phyloP scores from a whole-genome alignment of 2,797 vertebrate genomes.

The Mus spretus region DNA sequence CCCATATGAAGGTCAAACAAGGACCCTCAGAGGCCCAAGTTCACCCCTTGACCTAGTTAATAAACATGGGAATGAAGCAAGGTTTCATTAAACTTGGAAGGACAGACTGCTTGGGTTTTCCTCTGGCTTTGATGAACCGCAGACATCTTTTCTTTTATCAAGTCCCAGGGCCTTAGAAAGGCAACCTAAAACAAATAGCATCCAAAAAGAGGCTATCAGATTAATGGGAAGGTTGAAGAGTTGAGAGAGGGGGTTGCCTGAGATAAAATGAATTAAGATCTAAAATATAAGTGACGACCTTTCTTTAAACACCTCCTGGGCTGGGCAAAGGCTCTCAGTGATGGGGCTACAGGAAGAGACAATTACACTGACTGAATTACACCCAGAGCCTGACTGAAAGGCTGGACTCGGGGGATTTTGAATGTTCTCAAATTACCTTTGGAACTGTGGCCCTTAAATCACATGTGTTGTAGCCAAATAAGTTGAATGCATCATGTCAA shows the following conservation, averaged over 20 bases:
- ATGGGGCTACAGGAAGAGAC: constrained; percentile 30
- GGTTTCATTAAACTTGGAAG: constrained; percentile 51
- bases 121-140: constrained; percentile 75
- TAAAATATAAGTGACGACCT: constrained; percentile 49
- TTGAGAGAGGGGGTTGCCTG: constrained; percentile 47
- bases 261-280: constrained; percentile 75
- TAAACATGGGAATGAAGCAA: constrained; percentile 47
- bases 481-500: background rate
- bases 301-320: constrained; percentile 55
- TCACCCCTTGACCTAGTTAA: constrained; percentile 59
- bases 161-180: constrained; percentile 59
- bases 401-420: constrained; percentile 64
- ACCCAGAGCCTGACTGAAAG: constrained; percentile 28
- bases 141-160: constrained; percentile 77
- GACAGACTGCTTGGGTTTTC: constrained; percentile 53
- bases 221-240: constrained; percentile 73
- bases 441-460: constrained; percentile 24
- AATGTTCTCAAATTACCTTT: constrained; percentile 58
- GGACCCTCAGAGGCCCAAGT: background rate
- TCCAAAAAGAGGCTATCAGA: constrained; percentile 72
- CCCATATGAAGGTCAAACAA: constrained; percentile 4
- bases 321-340: background rate
- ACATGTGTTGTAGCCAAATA: constrained; percentile 19
- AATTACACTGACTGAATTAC: constrained; percentile 70
- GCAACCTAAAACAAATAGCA: constrained; percentile 71